Conservation (phyloP, 1,140 invertebrate species). For the Heliconius hewitsoni region DNA sequence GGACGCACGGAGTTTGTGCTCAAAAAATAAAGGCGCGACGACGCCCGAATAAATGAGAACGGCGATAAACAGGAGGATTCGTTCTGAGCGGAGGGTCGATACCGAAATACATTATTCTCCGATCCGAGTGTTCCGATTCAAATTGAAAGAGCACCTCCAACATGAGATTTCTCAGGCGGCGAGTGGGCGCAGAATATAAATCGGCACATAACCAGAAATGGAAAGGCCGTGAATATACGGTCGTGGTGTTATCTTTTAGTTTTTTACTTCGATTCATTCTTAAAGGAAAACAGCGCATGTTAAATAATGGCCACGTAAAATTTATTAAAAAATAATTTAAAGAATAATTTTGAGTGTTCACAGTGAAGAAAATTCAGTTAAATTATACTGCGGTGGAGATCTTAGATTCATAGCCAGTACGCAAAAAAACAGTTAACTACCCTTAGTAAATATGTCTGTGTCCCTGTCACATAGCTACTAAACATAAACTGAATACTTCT, state of each 20-base stretch:
- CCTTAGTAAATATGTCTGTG: conserved; percentile 34
- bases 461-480: conserved; percentile 43
- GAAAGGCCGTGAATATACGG: conserved; percentile 75
- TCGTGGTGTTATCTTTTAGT: conserved; percentile 53
- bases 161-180: conserved; percentile 80
- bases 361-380: not conserved
- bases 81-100: conserved; percentile 76
- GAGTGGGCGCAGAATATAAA: conserved; percentile 81
- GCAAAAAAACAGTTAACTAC: conserved; percentile 32
- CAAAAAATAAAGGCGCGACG: conserved; percentile 80
- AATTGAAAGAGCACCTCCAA: conserved; percentile 82
- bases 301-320: not conserved
- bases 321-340: not conserved
- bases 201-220: conserved; percentile 79
- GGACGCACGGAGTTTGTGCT: conserved; percentile 66
- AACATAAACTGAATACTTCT: conserved; percentile 61
- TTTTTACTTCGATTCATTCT: not conserved
- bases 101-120: conserved; percentile 81
- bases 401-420: conserved; percentile 17
- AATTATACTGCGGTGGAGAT: not conserved
- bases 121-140: conserved; percentile 81
- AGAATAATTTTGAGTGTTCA: not conserved
- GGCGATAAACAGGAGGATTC: conserved; percentile 80
- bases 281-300: not conserved
- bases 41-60: conserved; percentile 79